Percentiles rank a stretch among this genome's conserved stretches.
Evolutionary conservation across 2,797 vertebrate genomes (phyloP).

Genomic region (Thunnus albacares): DNA sequence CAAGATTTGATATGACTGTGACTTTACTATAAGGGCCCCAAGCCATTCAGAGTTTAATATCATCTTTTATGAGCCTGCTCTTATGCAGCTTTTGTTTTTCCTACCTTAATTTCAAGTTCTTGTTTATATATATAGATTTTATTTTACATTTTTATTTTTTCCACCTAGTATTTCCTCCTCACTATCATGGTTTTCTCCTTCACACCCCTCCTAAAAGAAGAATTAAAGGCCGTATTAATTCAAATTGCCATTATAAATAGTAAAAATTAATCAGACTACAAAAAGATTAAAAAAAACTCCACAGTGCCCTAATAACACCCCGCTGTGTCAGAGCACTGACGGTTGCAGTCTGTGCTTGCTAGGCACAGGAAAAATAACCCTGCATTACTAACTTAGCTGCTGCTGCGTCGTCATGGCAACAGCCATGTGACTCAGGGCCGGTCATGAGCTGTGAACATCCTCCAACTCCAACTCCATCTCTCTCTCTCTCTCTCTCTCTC

Average conservation of each 20-base stretch:
- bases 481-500: constrained; percentile 30
- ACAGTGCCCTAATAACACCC: not conserved
- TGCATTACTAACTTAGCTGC: constrained; percentile 74
- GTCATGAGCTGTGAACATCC: constrained; percentile 71
- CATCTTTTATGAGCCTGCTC: too few relatives aligned
- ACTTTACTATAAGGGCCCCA: too few relatives aligned
- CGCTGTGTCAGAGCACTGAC: constrained; percentile 18
- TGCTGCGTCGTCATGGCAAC: constrained; percentile 75
- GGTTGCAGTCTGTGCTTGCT: constrained; percentile 29
- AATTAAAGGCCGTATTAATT: not conserved
- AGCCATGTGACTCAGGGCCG: constrained; percentile 72
- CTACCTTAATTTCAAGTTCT: too few relatives aligned
- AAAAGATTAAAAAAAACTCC: constrained; percentile 2
- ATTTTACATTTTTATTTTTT: too few relatives aligned
- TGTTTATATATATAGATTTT: too few relatives aligned
- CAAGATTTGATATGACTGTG: too few relatives aligned
- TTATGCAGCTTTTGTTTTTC: too few relatives aligned
- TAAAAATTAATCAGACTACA: constrained; percentile 7
- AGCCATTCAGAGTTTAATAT: too few relatives aligned
- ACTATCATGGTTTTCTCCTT: not conserved
- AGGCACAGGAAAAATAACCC: constrained; percentile 54
- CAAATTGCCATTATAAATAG: not conserved
- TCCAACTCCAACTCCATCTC: constrained; percentile 54
- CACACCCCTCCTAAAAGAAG: not conserved
- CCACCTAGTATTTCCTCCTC: too few relatives aligned